Conservation (phyloP, 2,888 invertebrate species). For the Meiosimyza decipiens region DNA sequence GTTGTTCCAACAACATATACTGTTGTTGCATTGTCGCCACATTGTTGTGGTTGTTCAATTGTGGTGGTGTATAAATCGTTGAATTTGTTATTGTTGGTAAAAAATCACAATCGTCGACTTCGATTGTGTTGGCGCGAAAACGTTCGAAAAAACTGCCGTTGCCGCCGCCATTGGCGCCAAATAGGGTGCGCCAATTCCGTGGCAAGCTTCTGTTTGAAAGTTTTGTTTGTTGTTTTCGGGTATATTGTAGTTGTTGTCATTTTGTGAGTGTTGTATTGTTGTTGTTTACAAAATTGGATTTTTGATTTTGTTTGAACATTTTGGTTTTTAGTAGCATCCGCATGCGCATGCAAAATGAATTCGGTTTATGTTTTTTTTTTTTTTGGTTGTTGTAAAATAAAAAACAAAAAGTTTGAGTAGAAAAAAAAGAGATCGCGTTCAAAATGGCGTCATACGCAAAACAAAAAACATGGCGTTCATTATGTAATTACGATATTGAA, state of each 20-base stretch:
- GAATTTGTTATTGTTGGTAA: constrained; percentile 45
- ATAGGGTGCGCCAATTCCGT: constrained; percentile 64
- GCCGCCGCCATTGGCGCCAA: constrained; percentile 50
- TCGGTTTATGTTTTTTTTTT: constrained; percentile 33
- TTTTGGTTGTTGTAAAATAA: constrained; percentile 25
- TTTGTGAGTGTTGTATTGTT: constrained; percentile 29
- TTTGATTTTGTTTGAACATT: constrained; percentile 11
- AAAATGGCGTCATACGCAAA: constrained; percentile 26
- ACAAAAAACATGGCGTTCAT: constrained; percentile 6
- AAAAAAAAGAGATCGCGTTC: neutral
- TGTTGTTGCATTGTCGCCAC: constrained; percentile 54
- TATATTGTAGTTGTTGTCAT: constrained; percentile 13
- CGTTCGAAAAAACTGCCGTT: constrained; percentile 54
- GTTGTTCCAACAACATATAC: constrained; percentile 58
- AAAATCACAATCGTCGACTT: constrained; percentile 65
- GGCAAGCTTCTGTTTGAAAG: constrained; percentile 56
- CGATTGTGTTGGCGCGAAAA: constrained; percentile 64
- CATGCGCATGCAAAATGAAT: constrained; percentile 45
- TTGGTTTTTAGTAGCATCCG: constrained; percentile 33
- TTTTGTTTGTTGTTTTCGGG: constrained; percentile 31
- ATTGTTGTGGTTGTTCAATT: constrained; percentile 37
- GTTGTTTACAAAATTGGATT: constrained; percentile 24
- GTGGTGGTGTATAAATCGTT: constrained; percentile 36
- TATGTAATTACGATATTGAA: constrained; percentile 23
- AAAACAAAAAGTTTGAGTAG: constrained; percentile 8